Base-by-base conservation (phyloP, 2,888 invertebrate genomes). In the Dioctria rufipes region DNA sequence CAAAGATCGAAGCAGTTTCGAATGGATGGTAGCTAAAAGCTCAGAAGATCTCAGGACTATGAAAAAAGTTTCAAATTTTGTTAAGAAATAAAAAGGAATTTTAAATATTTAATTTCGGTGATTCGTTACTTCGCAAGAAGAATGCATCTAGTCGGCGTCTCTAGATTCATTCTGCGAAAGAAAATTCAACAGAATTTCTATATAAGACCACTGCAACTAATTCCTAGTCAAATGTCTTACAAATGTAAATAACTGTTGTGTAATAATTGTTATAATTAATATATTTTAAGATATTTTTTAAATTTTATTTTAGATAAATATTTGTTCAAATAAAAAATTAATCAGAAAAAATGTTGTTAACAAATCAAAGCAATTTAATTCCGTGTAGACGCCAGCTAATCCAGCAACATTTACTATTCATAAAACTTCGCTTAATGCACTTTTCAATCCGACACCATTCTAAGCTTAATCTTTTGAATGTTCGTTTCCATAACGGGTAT, bases 1-100 rank as follows among this genome's bases (percentile, higher is more conserved):
- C 88, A 42, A 89, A 89, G 84, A 82, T 87, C 78, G 89, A 88
- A 84, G 86, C 86, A 80, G 87, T 89, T 49, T 85, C 86, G 80
- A 88, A 88, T 84, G 88, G 88, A 67, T 89, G 89, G 89, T 89
- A 86, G 85, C 83, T 13, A 73, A 13, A 25, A 81, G 49, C 46
- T 67, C 75, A 25, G 77, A 78, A 46, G 61, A 63, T 77, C 63
- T 77, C 63, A 61, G 39, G 63, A 63, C 54, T 61, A 63, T 46
- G 25, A 61, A 46, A 46, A 49, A 77, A 37, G 40, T 9, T 63
- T 63, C 13, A 63, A 37, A 25, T 25, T 25, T 25, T 25, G 25
- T 25, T 25, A 39, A 40, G 37, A 63, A 39, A 39, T 37, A 37
- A 63, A 63, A 39, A 61, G 63, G 73, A 77, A 61, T 77, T 63